These are phyloP conservation scores for Enteromius radiatus DNA, from an alignment of 2,797 vertebrate genomes.

Conservation along the genomic window DNA sequence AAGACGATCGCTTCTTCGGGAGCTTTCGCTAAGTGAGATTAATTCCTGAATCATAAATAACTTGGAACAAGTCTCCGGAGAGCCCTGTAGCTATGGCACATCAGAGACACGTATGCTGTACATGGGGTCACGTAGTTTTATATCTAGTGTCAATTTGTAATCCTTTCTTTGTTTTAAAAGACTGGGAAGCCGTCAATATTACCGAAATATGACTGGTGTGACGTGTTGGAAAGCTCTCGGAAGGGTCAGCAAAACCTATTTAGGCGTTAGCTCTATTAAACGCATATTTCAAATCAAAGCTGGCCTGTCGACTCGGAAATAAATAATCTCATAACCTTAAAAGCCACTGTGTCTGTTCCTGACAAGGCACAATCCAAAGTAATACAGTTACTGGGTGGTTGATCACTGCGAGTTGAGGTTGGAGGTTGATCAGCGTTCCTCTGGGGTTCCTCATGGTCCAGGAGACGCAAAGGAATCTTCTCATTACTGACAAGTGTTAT, in stretches of 20 bases:
- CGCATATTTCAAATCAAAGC: slow-evolving; percentile 57
- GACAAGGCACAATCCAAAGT: slow-evolving; percentile 42
- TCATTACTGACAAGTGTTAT: slow-evolving; percentile 15
- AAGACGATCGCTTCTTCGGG: slow-evolving; percentile 75
- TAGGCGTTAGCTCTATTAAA: slow-evolving; percentile 52
- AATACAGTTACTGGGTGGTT: neutral
- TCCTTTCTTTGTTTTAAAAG: slow-evolving; percentile 70
- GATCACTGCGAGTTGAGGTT: slow-evolving; percentile 9
- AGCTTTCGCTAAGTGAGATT: slow-evolving; percentile 79
- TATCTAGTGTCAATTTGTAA: slow-evolving; percentile 63
- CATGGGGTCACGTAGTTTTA: slow-evolving; percentile 67
- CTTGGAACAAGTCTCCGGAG: slow-evolving; percentile 70
- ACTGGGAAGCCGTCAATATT: slow-evolving; percentile 17
- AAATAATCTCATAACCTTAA: slow-evolving; percentile 41
- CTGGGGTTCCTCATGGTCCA: slow-evolving; percentile 25
- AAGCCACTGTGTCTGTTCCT: slow-evolving; percentile 44
- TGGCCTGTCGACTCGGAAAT: slow-evolving; percentile 33
- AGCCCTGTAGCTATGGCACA: slow-evolving; percentile 54
- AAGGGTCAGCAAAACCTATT: neutral
- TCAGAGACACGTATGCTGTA: slow-evolving; percentile 66
- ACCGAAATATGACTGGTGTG: neutral
- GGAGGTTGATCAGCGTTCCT: slow-evolving; percentile 16
- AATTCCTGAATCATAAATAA: slow-evolving; percentile 84
- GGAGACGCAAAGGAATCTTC: neutral
- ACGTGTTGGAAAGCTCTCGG: neutral